Conservation (phyloP, 92 coral and sea anemone genomes). For the Pocillopora meandrina region DNA sequence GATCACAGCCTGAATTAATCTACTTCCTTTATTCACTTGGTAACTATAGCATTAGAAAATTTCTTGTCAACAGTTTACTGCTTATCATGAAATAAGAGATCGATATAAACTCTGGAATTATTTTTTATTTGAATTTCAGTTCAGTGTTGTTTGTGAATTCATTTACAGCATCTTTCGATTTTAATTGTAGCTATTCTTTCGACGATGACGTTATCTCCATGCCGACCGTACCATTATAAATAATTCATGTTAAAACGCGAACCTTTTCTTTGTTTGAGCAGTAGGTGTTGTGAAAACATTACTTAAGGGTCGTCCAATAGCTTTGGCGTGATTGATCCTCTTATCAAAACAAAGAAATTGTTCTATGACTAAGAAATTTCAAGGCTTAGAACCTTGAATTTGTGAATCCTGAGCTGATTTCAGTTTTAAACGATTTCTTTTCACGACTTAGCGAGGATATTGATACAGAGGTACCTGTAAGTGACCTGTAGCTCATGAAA, state of each 20-base stretch:
- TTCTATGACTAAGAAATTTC: not conserved
- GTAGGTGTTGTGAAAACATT: not conserved
- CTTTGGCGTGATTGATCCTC: not conserved
- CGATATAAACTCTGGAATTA: not conserved
- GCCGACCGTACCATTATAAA: not conserved
- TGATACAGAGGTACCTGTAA: not conserved
- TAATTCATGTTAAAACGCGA: not conserved
- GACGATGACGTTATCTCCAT: slow-evolving; percentile 6
- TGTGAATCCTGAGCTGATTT: not conserved
- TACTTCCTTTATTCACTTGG: not conserved
- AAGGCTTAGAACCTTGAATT: not conserved
- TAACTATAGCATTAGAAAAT: not conserved
- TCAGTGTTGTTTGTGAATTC: not conserved
- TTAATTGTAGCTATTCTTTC: not conserved
- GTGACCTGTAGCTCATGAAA: not conserved
- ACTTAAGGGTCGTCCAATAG: not conserved
- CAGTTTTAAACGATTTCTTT: not conserved
- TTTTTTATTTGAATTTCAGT: not conserved
- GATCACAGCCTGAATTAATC: not conserved
- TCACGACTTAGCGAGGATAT: not conserved
- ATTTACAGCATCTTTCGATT: no score
- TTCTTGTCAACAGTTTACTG: not conserved
- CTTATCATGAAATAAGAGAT: no score
- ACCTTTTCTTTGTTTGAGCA: not conserved
- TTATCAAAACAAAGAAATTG: not conserved